Conservation (phyloP, 2,797 vertebrate genomes). For the Gallinago nigripennis region DNA sequence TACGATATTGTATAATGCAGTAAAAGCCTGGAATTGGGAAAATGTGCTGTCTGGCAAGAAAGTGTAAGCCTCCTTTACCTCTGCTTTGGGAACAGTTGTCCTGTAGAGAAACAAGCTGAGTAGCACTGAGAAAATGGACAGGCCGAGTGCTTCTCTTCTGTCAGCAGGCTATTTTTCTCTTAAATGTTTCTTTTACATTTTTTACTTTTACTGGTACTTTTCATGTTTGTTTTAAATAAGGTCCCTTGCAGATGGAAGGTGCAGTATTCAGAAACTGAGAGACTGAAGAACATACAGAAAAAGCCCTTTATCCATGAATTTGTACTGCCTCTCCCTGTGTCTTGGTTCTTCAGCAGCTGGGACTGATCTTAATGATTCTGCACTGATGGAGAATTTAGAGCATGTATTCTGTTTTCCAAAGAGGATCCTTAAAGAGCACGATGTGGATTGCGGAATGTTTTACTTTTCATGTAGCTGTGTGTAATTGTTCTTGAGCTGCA, state of each 20-base stretch:
- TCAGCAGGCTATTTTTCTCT: not conserved
- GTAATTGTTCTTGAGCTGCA: not conserved
- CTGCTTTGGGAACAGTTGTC: not conserved
- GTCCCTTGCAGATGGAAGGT: not conserved
- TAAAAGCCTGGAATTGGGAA: not conserved
- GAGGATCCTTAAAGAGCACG: not conserved
- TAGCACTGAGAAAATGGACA: not conserved
- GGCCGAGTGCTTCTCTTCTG: not conserved
- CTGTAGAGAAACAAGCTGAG: not conserved
- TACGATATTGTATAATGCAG: not conserved
- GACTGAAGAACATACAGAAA: not conserved
- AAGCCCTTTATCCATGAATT: not conserved
- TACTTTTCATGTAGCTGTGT: not conserved
- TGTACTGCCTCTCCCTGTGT: not conserved
- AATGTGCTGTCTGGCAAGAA: not conserved
- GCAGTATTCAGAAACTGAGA: not conserved
- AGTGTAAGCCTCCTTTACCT: not conserved
- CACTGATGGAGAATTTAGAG: not conserved
- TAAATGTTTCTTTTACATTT: not conserved
- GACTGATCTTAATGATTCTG: not conserved
- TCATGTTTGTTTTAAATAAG: not conserved
- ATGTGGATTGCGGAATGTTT: not conserved
- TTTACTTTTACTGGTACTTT: not conserved
- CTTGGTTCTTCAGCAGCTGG: not conserved
- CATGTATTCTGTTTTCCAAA: not conserved